phyloP scores from a whole-genome alignment of 2,113 vertebrate genomes.

The Falcunculus frontatus region DNA sequence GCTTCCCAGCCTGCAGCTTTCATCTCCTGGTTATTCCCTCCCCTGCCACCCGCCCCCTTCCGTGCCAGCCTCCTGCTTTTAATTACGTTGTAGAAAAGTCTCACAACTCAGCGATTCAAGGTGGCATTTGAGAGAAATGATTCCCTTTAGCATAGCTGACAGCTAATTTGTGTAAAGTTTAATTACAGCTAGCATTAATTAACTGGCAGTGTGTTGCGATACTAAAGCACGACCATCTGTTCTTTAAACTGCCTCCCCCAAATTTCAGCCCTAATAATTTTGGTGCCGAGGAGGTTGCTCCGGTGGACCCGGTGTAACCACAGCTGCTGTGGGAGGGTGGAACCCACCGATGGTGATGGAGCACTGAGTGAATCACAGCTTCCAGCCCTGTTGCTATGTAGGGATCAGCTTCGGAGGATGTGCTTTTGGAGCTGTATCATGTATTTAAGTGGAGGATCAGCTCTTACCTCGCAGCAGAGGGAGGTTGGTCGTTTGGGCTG shows the following conservation, averaged over 20 bases:
- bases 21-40: background rate
- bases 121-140: slow-evolving; percentile 77
- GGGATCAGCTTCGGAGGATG: background rate
- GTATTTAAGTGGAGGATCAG: background rate
- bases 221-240: slow-evolving; percentile 77
- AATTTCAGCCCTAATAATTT: slow-evolving; percentile 51
- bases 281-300: background rate
- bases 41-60: background rate
- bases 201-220: slow-evolving; percentile 78
- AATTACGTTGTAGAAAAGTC: slow-evolving; percentile 70
- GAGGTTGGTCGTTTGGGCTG: background rate
- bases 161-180: slow-evolving; percentile 86
- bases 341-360: background rate
- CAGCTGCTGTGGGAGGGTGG: background rate
- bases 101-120: slow-evolving; percentile 75
- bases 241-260: slow-evolving; percentile 46
- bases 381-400: fast-evolving
- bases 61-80: slow-evolving; percentile 46
- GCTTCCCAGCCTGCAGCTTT: background rate
- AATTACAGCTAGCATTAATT: slow-evolving; percentile 86
- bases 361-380: background rate
- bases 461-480: background rate
- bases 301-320: background rate
- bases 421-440: fast-evolving
- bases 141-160: slow-evolving; percentile 81